phyloP scores from a whole-genome alignment of 2,888 invertebrate genomes.

The Autographa gamma region DNA sequence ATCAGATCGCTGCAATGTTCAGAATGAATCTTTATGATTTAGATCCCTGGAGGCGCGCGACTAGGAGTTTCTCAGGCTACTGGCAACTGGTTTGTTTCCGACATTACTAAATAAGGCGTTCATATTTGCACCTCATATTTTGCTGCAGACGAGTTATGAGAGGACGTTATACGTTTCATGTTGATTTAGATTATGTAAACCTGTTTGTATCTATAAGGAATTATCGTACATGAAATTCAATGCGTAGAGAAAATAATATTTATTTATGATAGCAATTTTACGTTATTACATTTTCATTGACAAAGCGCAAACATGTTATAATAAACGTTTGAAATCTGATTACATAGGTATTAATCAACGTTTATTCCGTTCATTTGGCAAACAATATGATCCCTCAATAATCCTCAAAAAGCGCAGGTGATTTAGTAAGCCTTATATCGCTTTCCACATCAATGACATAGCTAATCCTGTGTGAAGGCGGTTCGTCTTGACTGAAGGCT shows the following conservation, averaged over 20 bases:
- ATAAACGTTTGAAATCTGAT: background rate
- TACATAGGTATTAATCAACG: conserved; percentile 17
- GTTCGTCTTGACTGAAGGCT: conserved; percentile 74
- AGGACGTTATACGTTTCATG: conserved; percentile 66
- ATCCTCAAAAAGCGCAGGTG: conserved; percentile 70
- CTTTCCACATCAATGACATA: conserved; percentile 78
- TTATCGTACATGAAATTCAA: conserved; percentile 48
- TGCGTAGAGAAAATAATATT: conserved; percentile 8
- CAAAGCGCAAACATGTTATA: background rate
- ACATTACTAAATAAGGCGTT: conserved; percentile 82
- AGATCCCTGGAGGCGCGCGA: conserved; percentile 73
- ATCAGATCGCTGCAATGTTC: conserved; percentile 75
- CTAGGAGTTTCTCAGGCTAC: conserved; percentile 84
- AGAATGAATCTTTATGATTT: conserved; percentile 84
- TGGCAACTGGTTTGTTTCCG: conserved; percentile 82
- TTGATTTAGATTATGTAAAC: conserved; percentile 69
- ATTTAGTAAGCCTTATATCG: conserved; percentile 72
- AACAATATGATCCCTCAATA: conserved; percentile 56
- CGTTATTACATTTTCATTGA: background rate
- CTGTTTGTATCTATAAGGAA: conserved; percentile 40
- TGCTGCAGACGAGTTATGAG: conserved; percentile 65
- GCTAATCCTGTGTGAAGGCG: conserved; percentile 72
- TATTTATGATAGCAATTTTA: background rate
- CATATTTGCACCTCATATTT: conserved; percentile 83
- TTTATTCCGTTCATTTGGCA: conserved; percentile 35